Conservation (phyloP, 2,797 vertebrate species). For the Macroramphosus scolopax region DNA sequence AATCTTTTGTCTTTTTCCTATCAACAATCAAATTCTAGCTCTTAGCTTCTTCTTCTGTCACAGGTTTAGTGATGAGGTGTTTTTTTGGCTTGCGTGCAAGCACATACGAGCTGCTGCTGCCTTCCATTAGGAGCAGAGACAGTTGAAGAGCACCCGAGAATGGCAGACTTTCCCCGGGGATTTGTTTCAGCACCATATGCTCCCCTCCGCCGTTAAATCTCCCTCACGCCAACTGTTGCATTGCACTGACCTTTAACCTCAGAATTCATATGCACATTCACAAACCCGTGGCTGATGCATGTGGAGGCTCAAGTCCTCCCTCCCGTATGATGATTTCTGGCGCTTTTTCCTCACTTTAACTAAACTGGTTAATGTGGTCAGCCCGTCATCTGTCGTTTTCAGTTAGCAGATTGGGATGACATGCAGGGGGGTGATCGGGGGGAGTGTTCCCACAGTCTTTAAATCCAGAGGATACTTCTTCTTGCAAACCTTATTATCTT, state of each 20-base stretch:
- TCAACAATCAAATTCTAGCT: no score
- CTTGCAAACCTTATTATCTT: no score
- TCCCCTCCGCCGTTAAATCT: conserved; percentile 39
- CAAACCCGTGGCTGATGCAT: conserved; percentile 50
- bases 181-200: conserved; percentile 67
- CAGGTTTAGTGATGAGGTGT: no score
- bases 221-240: conserved; percentile 63
- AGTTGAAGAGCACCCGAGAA: conserved; percentile 43
- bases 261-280: conserved; percentile 32
- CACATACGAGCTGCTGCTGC: no score
- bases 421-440: neutral
- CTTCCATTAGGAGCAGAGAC: conserved; percentile 26
- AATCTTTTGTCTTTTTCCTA: no score
- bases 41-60: no score
- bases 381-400: conserved; percentile 20
- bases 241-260: conserved; percentile 54
- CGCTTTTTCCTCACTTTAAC: neutral
- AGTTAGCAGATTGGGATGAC: conserved; percentile 6
- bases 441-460: conserved; percentile 6
- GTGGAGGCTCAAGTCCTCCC: conserved; percentile 6
- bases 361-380: conserved; percentile 8
- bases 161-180: conserved; percentile 47
- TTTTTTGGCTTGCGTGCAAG: no score
- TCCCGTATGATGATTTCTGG: neutral
- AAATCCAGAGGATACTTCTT: no score